Evolutionary conservation across 2,797 vertebrate species (phyloP), one percentile per base, ranked within the genome.

Genomic region (Poecilia picta): DNA sequence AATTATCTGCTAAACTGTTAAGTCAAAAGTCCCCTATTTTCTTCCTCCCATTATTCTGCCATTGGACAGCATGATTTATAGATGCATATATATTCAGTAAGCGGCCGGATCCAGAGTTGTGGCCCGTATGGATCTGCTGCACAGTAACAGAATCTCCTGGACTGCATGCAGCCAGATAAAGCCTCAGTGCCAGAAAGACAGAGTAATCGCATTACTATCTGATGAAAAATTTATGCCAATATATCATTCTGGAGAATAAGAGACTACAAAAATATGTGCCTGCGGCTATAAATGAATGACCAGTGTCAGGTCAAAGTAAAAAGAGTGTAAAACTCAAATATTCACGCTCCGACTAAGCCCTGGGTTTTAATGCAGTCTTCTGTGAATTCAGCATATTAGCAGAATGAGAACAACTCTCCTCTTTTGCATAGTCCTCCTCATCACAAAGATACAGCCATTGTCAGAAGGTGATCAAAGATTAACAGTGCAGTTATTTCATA

Each of bases 201-300:
- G 94, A 94, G 94, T 95, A 96, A 96, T 96, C 94, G 77, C 95
- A 95, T 96, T 96, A 95, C 96, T 94, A 94, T 94, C 95, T 94
- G 93, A 95, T 96, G 95, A 96, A 96, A 96, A 95, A 95, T 96
- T 90, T 93, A 96, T 96, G 95, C 93, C 95, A 95, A 94, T 96
- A 96, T 95, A 96, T 95, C 94, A 96, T 95, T 91, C 93, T 88
- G 88, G 90, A 93, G 92, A 95, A 95, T 94, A 95, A 94, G 93
- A 95, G 94, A 94, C 93, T 91, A 93, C 90, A 89, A 93, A 94
- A 95, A 95, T 93, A 95, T 93, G 92, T 90, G 92, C 89, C 91
- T 80, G 78, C 87, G 87, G 93, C 92, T 93, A 93, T 93, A 94
- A 95, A 96, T 95, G 94, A 95, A 95, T 95, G 95, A 95, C 94